Base-by-base conservation (phyloP, 2,888 invertebrate genomes). In the Marronus borbonicus region DNA sequence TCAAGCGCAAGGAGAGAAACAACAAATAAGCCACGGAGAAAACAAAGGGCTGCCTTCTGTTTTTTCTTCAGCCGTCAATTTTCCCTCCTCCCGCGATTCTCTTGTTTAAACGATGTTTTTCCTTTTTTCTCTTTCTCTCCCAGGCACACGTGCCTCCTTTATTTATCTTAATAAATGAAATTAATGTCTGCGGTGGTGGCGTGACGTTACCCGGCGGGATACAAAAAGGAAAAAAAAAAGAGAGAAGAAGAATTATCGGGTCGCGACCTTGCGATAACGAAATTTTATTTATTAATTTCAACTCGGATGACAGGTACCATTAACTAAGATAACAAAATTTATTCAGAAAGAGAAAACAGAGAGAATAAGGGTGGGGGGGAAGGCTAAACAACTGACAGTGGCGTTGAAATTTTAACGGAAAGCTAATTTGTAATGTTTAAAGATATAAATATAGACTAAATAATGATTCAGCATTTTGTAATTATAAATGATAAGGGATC, bases 251-350 rank as follows among this genome's bases (percentile, higher is more conserved):
- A 72, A 58, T 72, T 72, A 72, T 58, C 72, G 39, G 72, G 55
- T 58, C 39, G 65, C 76, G 66, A 76, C 76, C 64, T 75, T 64
- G 75, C 64, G 64, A 65, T 75, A 64, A 64, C 62, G 31, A 66
- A 76, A 66, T 66, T 55, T 76, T 76, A 76, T 76, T 76, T 76
- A 76, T 76, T 76, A 76, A 76, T 76, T 76, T 76, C 76, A 76
- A 76, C 66, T 65, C 66, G 36, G 66, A 36, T 66, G 76, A 76
- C 76, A 76, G 76, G 76, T 76, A 76, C 55, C 64, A 76, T 76
- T 76, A 76, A 76, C 49, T 55, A 66, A 50, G 76, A 66, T 66
- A 31, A 55, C 65, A 31, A 36, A 66, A 76, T 75, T 75, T 62
- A 75, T 75, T 55, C 49, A 64, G 44, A 66, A 76, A 76, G 64